These are phyloP conservation scores for Choloepus didactylus DNA, from an alignment of 2,797 vertebrate genomes.

Conservation along the genomic window DNA sequence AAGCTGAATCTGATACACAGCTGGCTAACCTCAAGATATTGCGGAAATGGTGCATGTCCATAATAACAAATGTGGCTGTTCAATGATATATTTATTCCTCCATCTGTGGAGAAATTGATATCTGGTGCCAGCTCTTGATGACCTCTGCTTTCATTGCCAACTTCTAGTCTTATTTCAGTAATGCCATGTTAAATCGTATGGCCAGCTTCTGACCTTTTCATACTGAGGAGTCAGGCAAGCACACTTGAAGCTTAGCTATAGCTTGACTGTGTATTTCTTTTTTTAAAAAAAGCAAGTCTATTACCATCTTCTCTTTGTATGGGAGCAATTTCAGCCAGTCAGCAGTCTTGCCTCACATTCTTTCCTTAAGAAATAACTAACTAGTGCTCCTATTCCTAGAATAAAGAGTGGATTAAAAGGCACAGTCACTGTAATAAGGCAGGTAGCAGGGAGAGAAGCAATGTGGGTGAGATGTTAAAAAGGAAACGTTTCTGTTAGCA, in stretches of 20 bases:
- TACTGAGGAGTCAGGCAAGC: conserved; percentile 63
- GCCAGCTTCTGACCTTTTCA: conserved; percentile 70
- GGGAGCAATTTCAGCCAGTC: conserved; percentile 82
- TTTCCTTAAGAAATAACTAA: conserved; percentile 84
- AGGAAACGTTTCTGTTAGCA: conserved; percentile 88
- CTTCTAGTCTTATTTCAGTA: conserved; percentile 54
- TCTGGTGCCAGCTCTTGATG: conserved; percentile 69
- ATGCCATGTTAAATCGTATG: conserved; percentile 58
- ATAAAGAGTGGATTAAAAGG: conserved; percentile 84
- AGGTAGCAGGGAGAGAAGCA: conserved; percentile 66
- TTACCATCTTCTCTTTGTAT: conserved; percentile 77
- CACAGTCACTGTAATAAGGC: conserved; percentile 71
- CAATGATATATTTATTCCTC: conserved; percentile 81
- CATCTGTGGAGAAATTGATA: conserved; percentile 77
- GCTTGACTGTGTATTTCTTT: background rate
- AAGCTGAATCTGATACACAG: conserved; percentile 75
- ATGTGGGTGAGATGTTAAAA: conserved; percentile 82
- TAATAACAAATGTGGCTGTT: conserved; percentile 64
- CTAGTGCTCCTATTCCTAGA: conserved; percentile 78
- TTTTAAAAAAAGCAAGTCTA: conserved; percentile 60
- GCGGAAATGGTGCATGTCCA: conserved; percentile 81
- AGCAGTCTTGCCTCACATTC: conserved; percentile 81
- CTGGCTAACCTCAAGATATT: conserved; percentile 85
- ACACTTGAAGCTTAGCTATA: conserved; percentile 68
- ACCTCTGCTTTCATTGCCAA: conserved; percentile 62